phyloP scores from a whole-genome alignment of 2,113 vertebrate species.

The Hyperoodon ampullatus region DNA sequence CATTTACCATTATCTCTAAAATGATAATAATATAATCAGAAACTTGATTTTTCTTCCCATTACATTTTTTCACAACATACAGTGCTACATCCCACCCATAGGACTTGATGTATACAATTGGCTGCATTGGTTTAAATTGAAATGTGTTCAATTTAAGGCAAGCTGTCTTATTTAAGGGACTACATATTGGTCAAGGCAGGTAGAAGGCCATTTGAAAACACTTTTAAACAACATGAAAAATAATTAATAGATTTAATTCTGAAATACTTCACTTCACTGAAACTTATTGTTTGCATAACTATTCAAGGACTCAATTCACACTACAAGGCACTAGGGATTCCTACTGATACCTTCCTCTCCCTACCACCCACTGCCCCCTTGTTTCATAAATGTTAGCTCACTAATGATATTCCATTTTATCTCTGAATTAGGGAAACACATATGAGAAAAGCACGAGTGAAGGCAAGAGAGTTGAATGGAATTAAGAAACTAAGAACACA shows the following conservation, averaged over 20 bases:
- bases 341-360: not conserved
- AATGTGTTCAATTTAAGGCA: not conserved
- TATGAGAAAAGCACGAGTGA: not conserved
- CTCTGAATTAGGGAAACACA: not conserved
- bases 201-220: not conserved
- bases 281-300: not conserved
- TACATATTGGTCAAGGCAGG: not conserved
- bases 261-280: not conserved
- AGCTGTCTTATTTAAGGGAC: not conserved
- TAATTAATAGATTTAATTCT: not conserved
- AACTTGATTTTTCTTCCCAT: not conserved
- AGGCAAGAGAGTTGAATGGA: not conserved
- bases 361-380: fast-evolving
- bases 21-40: not conserved
- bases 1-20: not conserved
- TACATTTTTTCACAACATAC: not conserved
- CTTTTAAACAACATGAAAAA: not conserved
- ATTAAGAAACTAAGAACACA: not conserved
- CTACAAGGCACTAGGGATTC: not conserved
- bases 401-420: not conserved
- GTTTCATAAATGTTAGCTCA: not conserved
- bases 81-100: not conserved
- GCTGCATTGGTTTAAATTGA: not conserved
- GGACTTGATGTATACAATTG: not conserved
- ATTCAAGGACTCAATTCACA: not conserved